Base-by-base conservation (phyloP, 2,113 vertebrate genomes). In the Callopanchax toddi region DNA sequence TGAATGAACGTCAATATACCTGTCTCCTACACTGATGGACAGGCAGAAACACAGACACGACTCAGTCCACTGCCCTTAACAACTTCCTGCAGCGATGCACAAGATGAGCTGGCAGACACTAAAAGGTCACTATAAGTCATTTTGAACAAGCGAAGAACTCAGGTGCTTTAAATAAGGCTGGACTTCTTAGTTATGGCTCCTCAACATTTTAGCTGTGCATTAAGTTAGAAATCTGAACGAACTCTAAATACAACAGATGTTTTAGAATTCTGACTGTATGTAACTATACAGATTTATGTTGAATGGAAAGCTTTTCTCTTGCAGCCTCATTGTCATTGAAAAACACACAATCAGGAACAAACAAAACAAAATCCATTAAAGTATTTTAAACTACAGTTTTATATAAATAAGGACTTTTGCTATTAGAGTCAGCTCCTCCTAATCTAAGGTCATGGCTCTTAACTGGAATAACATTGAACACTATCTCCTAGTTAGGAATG, bases 1-100 rank as follows among this genome's bases (percentile, higher is more conserved):
- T 63, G 67, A 86, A 82, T 86, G 29, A 79, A 76, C 79, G 81
- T 79, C 80, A 84, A 83, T 74, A 79, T 45, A 73, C 52, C 59
- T 63, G 76, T 69, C 78, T 67, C 55, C 36, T 39, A 53, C 46
- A 74, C 32, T 25, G 54, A 68, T 20, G 10, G 60, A 67, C 42
- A 29, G 55, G 66, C 60, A 56, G 64, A 76, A 57, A 64, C 53
- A 50, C 23, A 46, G 58, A 56, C 51, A 22, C 61, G 74, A 78
- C 74, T 79, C 72, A 77, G 67, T 64, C 67, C 43, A 18, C 22
- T 57, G 69, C 71, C 57, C 75, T 52, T 42, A 64, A 66, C 49
- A 37, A 62, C 36, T 59, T 74, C 64, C 62, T 54, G 68, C 50
- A 50, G 53, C 9, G 42, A 58, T 76, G 71, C 63, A 72, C 23